Evolutionary conservation across 2,113 vertebrate genomes (phyloP), one percentile per base, ranked within the genome.

Genomic region (Mus spicilegus): DNA sequence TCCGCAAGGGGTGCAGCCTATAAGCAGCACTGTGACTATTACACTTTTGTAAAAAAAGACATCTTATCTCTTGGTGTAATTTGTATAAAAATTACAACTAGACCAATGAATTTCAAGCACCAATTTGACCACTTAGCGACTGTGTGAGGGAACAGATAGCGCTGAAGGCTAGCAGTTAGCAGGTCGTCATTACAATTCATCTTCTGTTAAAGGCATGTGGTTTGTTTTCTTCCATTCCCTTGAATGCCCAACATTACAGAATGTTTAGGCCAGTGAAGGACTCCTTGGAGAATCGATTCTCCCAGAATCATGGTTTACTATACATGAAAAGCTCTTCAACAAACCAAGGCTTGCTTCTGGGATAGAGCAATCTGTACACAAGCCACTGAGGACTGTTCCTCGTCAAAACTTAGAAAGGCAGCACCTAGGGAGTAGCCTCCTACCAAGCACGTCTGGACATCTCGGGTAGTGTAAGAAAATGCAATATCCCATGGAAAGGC

Each of bases 31-130:
- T 93, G 87, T 97, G 91, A 98, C 72, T 97, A 86, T 90, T 97
- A 97, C 97, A 97, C 87, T 82, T 93, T 14, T 30, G 30, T 97
- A 98, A 91, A 96, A 97, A 97, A 96, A 97, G 93, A 96, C 96
- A 97, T 96, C 97, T 96, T 97, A 97, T 96, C 88, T 95, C 72
- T 97, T 94, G 96, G 92, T 80, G 94, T 81, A 96, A 96, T 96
- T 95, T 95, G 80, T 95, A 98, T 97, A 97, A 97, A 98, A 98
- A 91, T 20, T 96, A 85, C 89, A 98, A 97, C 94, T 97, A 95
- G 98, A 95, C 81, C 95, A 39, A 98, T 97, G 97, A 98, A 98
- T 97, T 96, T 98, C 98, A 99, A 99, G 98, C 98, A 99, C 98
- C 98, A 98, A 98, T 98, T 98, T 96, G 97, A 98, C 98, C 97